These are phyloP conservation scores for Sterrhoptilus dennistouni DNA, from an alignment of 2,113 vertebrate species.

Conservation along the genomic window DNA sequence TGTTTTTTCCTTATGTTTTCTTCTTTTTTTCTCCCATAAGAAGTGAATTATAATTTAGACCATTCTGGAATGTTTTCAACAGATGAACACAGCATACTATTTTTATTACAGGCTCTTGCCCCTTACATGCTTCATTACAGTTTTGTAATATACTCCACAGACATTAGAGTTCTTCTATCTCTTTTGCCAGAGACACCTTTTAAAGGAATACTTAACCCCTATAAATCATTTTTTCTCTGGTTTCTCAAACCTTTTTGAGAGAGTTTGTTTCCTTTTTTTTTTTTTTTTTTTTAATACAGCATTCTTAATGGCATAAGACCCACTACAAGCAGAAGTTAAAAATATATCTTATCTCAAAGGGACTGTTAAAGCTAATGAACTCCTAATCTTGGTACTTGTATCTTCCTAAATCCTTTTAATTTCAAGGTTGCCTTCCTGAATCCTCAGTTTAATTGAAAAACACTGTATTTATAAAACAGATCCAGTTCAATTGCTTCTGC, in stretches of 20 bases:
- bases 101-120: background rate
- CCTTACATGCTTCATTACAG: background rate
- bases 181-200: background rate
- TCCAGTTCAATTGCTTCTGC: background rate
- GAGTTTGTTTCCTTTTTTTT: no score
- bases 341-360: background rate
- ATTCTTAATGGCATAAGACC: background rate
- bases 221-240: background rate
- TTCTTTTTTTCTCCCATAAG: rapidly evolving
- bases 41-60: background rate
- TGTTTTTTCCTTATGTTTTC: background rate
- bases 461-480: background rate
- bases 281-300: background rate
- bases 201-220: background rate
- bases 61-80: background rate
- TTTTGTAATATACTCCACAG: background rate
- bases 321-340: background rate
- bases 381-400: background rate
- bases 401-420: background rate
- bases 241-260: background rate
- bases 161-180: background rate
- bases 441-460: background rate
- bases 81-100: background rate
- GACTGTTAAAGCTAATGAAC: background rate
- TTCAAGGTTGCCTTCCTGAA: background rate